phyloP scores from a whole-genome alignment of 2,888 invertebrate species.

The Xylophagus ater region DNA sequence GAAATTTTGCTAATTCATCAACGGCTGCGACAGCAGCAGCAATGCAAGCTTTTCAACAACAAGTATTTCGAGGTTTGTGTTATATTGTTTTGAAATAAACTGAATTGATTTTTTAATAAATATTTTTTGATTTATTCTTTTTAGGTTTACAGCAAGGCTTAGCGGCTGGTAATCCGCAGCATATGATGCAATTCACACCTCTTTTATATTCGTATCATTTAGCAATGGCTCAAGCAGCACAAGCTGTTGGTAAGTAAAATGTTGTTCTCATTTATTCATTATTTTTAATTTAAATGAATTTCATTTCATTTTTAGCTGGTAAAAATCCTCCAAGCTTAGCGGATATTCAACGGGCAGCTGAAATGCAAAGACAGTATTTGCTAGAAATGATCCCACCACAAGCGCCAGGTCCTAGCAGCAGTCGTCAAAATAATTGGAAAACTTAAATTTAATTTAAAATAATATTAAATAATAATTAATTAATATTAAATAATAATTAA shows the following conservation, averaged over 20 bases:
- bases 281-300: not conserved
- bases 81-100: no score
- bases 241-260: constrained; percentile 41
- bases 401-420: constrained; percentile 36
- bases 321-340: constrained; percentile 43
- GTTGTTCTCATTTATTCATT: not conserved
- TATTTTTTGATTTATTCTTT: constrained; percentile 3
- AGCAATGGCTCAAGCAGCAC: constrained; percentile 66
- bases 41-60: constrained; percentile 76
- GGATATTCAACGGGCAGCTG: constrained; percentile 76
- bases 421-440: constrained; percentile 41
- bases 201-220: constrained; percentile 81
- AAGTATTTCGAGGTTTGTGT: constrained; percentile 60
- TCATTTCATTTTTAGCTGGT: constrained; percentile 23
- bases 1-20: constrained; percentile 31
- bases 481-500: not conserved
- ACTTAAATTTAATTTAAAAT: no score
- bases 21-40: constrained; percentile 52
- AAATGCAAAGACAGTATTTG: constrained; percentile 87
- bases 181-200: constrained; percentile 82
- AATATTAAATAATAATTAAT: not conserved
- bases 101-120: constrained; percentile 4
- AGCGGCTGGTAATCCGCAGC: constrained; percentile 51
- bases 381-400: constrained; percentile 84
- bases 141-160: constrained; percentile 35